These are phyloP conservation scores for Psephotus haematonotus DNA, from an alignment of 2,113 vertebrate species.

Conservation along the genomic window DNA sequence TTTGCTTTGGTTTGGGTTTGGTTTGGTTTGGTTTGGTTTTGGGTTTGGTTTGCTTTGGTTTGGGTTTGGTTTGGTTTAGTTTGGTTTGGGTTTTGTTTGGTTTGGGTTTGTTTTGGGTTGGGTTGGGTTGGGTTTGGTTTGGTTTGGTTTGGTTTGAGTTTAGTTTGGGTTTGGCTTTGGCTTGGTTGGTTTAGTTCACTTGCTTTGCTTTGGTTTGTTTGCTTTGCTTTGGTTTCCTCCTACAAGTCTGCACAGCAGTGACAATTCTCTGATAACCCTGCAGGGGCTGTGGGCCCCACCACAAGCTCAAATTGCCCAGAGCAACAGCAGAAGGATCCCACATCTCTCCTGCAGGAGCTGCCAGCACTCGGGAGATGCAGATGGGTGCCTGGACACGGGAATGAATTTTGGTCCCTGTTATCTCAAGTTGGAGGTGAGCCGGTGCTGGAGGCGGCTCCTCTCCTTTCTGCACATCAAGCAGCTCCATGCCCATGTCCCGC, in stretches of 20 bases:
- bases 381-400: rapidly evolving
- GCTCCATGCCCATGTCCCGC: rapidly evolving
- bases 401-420: not conserved
- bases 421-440: not conserved
- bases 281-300: not conserved
- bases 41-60: no score
- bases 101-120: no score
- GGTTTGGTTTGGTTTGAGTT: no score
- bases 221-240: not conserved
- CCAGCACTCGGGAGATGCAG: not conserved
- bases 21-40: no score
- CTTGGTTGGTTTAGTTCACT: not conserved
- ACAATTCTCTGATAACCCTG: rapidly evolving
- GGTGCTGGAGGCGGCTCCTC: rapidly evolving
- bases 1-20: no score
- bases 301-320: not conserved
- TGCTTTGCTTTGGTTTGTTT: not conserved
- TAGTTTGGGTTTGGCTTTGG: no score
- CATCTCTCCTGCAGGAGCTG: rapidly evolving
- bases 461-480: rapidly evolving
- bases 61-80: no score
- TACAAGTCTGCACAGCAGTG: not conserved
- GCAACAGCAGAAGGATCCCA: no score
- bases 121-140: no score
- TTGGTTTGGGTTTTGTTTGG: no score